Conservation (phyloP, 2,113 vertebrate genomes). For the Ceuthmochares aereus region DNA sequence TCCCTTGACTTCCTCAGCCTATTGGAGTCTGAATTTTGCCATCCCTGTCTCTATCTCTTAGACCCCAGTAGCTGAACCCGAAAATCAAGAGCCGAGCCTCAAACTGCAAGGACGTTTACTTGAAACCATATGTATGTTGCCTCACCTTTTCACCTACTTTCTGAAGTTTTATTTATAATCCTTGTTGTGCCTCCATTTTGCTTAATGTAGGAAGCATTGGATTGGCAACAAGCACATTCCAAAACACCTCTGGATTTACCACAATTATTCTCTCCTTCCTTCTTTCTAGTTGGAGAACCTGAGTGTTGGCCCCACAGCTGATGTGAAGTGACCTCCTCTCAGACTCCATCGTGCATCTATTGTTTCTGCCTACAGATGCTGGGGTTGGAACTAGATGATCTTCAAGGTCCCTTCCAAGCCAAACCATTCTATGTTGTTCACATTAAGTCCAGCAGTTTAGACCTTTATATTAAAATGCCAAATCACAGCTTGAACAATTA, state of each 20-base stretch:
- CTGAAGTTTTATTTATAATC: not conserved
- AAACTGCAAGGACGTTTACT: not conserved
- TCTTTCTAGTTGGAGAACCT: not conserved
- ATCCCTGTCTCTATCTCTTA: not conserved
- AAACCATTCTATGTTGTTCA: not conserved
- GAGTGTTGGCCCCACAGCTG: not conserved
- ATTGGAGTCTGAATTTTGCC: not conserved
- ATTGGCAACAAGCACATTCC: not conserved
- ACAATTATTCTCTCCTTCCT: not conserved
- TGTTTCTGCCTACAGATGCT: not conserved
- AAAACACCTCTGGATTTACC: not conserved
- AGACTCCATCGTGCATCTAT: not conserved
- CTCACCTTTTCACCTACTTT: not conserved
- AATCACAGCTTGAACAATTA: not conserved
- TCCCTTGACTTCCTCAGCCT: not conserved
- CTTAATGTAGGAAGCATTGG: not conserved
- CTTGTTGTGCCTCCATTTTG: not conserved
- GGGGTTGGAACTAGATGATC: no score
- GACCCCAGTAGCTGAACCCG: not conserved
- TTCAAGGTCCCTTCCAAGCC: no score
- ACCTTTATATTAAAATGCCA: not conserved
- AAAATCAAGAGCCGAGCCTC: not conserved
- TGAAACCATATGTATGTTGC: not conserved
- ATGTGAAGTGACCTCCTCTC: not conserved
- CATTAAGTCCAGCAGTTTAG: not conserved